Percentiles rank a stretch among this genome's conserved stretches.
Conservation (phyloP, 1,140 invertebrate species). For the Eumeta japonica region DNA sequence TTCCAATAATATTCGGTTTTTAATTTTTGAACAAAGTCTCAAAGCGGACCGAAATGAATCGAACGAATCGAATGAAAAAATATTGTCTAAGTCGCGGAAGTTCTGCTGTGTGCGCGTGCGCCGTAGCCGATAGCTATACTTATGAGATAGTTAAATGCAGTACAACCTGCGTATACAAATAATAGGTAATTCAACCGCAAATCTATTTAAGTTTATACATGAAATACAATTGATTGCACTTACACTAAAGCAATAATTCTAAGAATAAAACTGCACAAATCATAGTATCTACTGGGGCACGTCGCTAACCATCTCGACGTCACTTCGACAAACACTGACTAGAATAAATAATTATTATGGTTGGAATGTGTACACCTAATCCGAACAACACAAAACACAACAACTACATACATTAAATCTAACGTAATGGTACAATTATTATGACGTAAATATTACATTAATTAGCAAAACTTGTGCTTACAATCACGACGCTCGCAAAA, state of each 20-base stretch:
- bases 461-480: conserved; percentile 46
- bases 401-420: conserved; percentile 41
- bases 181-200: conserved; percentile 42
- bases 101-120: too few relatives aligned
- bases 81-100: too few relatives aligned
- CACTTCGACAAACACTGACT: too few relatives aligned
- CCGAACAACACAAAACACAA: conserved; percentile 43
- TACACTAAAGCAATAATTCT: conserved; percentile 44
- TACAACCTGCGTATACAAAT: too few relatives aligned
- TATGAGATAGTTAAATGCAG: too few relatives aligned
- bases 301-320: too few relatives aligned
- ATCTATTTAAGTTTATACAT: conserved; percentile 33
- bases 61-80: too few relatives aligned
- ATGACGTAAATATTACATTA: conserved; percentile 20
- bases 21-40: conserved; percentile 21
- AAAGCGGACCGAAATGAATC: conserved; percentile 22
- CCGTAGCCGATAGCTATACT: too few relatives aligned
- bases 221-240: conserved; percentile 47
- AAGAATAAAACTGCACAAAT: too few relatives aligned
- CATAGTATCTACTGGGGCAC: too few relatives aligned
- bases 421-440: conserved; percentile 29
- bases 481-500: too few relatives aligned
- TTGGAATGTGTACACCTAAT: conserved; percentile 26
- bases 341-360: conserved; percentile 28
- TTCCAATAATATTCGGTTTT: conserved; percentile 31